Percentiles rank a stretch among this genome's conserved stretches.
phyloP scores from a whole-genome alignment of 2,113 vertebrate genomes.

The Cyanocitta stelleri region DNA sequence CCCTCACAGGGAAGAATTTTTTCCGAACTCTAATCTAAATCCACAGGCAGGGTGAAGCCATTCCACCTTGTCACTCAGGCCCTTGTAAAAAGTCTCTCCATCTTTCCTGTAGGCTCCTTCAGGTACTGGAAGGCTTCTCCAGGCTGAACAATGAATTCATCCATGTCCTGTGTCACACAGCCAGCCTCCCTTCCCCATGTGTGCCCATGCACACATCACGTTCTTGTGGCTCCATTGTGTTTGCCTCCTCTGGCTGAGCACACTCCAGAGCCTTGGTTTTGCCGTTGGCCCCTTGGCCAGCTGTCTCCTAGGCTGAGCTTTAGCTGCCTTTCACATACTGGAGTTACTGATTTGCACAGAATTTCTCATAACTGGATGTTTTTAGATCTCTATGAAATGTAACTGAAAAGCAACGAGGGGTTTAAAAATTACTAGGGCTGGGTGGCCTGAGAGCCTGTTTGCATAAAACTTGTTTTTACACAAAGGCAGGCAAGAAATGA shows the following conservation, averaged over 20 bases:
- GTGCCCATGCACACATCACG: rapidly evolving
- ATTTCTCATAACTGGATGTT: neutral
- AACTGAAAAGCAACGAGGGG: neutral
- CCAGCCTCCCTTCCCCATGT: neutral
- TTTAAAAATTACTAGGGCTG: neutral
- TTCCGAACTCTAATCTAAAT: neutral
- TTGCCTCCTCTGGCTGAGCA: neutral
- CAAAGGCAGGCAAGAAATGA: neutral
- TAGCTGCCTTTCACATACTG: rapidly evolving
- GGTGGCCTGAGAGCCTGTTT: neutral
- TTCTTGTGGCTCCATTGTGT: neutral
- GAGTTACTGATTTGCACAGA: neutral
- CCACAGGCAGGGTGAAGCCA: neutral
- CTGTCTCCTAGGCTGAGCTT: neutral
- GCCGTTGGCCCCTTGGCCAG: neutral
- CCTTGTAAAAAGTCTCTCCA: neutral
- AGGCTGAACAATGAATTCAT: neutral
- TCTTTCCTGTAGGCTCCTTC: neutral
- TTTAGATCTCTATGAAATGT: neutral
- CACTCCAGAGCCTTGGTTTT: neutral
- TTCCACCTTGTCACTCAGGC: neutral
- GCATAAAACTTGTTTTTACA: neutral
- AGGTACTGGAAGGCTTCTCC: neutral
- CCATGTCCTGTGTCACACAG: neutral
- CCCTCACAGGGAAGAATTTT: neutral